Evolutionary conservation across 2,888 invertebrate species (phyloP), one percentile per base, ranked within the genome.

Genomic region (Macrophya annulata): DNA sequence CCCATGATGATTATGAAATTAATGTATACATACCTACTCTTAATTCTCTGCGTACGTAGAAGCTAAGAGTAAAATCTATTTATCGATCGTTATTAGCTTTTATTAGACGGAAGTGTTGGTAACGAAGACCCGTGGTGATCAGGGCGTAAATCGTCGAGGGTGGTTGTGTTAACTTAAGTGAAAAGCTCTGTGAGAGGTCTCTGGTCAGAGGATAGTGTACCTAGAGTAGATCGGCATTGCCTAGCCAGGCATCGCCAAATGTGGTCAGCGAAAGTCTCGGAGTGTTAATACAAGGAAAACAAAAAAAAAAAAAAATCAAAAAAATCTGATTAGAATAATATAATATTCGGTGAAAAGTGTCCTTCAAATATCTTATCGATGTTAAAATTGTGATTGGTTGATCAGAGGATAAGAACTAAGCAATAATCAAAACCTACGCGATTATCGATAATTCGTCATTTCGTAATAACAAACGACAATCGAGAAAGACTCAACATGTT

Each of bases 121-220:
- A 43, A 74, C 86, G 85, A 85, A 85, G 84, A 74, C 84, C 68
- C 68, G 77, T 55, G 82, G 40, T 77, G 85, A 85, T 84, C 79
- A 86, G 85, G 86, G 84, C 84, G 85, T 84, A 84, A 84, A 86
- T 90, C 90, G 85, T 86, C 87, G 87, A 88, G 86, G 92, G 92
- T 89, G 90, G 89, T 89, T 90, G 88, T 92, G 91, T 92, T 90
- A 91, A 89, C 90, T 92, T 92, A 91, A 93, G 93, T 92, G 92
- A 91, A 92, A 90, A 91, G 90, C 91, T 86, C 92, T 86, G 90
- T 91, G 86, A 89, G 92, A 87, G 92, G 92, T 92, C 92, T 40
- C 31, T 84, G 86, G 77, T 62, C 74, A 85, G 76, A 74, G 86
- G 82, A 85, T 84, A 43, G 25, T 59, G 74, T 48, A 85, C 85